phyloP scores from a whole-genome alignment of 2,888 invertebrate genomes.

The Aspidiotus rigidus region DNA sequence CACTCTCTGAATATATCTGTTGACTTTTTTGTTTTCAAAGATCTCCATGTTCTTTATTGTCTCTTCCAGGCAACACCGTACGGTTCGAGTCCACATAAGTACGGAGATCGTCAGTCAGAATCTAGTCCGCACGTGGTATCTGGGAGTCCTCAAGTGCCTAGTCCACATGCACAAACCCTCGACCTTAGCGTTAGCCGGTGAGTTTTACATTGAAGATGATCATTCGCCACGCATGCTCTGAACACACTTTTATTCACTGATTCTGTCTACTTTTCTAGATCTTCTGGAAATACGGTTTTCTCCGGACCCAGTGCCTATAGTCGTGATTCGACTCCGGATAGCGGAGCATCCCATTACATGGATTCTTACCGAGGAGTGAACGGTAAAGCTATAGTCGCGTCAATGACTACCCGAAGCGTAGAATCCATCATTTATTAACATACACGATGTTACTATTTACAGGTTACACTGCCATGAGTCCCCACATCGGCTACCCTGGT shows the following conservation, averaged over 20 bases:
- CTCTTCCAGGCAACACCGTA: conserved; percentile 28
- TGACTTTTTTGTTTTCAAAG: too few relatives aligned
- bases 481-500: conserved; percentile 55
- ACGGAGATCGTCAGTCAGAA: conserved; percentile 72
- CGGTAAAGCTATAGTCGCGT: conserved; percentile 50
- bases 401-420: too few relatives aligned
- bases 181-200: conserved; percentile 85
- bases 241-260: neutral
- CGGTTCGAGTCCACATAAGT: conserved; percentile 28
- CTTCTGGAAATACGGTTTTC: conserved; percentile 40
- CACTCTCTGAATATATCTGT: too few relatives aligned
- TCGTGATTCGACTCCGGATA: conserved; percentile 80
- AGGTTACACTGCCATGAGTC: conserved; percentile 77
- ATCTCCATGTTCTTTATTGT: conserved; percentile 24
- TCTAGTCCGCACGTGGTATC: conserved; percentile 72
- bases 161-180: conserved; percentile 81
- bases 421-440: neutral
- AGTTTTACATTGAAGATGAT: conserved; percentile 28
- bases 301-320: conserved; percentile 51
- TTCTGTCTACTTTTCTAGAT: conserved; percentile 43
- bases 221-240: too few relatives aligned
- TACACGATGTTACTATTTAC: conserved; percentile 29
- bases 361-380: conserved; percentile 78
- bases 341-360: conserved; percentile 79
- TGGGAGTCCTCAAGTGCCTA: conserved; percentile 81